A percentile compares a stretch with the other conserved stretches of the same genome.
phyloP scores from a whole-genome alignment of 1,140 invertebrate species.

The Chymomyza costata region DNA sequence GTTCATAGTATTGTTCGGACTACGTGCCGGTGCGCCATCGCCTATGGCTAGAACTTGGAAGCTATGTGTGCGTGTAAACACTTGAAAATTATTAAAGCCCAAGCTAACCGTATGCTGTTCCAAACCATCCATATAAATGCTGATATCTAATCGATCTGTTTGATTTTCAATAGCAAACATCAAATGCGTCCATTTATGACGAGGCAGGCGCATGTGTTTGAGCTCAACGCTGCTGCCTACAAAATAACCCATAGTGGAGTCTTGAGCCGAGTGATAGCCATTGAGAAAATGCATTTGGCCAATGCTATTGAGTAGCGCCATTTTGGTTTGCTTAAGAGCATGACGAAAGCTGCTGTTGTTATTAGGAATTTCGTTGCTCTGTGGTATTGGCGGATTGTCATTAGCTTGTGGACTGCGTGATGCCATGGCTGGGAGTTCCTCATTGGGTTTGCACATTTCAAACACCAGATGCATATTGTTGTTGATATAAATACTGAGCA shows the following conservation, averaged over 20 bases:
- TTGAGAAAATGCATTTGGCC: constrained; percentile 68
- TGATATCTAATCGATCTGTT: constrained; percentile 43
- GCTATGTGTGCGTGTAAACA: constrained; percentile 33
- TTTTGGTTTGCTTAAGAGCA: constrained; percentile 64
- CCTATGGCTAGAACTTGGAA: constrained; percentile 63
- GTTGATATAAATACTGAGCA: constrained; percentile 65
- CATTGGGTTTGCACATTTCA: constrained; percentile 59
- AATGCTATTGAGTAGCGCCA: constrained; percentile 64
- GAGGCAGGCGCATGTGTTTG: constrained; percentile 41
- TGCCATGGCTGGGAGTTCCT: constrained; percentile 39
- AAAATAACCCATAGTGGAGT: constrained; percentile 34
- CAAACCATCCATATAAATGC: constrained; percentile 54
- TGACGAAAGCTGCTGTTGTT: constrained; percentile 48
- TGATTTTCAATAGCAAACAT: constrained; percentile 49
- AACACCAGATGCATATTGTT: constrained; percentile 59
- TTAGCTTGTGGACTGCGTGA: constrained; percentile 20
- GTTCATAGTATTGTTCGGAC: not conserved
- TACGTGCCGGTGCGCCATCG: constrained; percentile 36
- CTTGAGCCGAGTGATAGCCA: constrained; percentile 21
- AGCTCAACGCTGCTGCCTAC: constrained; percentile 45
- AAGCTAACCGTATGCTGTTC: constrained; percentile 52
- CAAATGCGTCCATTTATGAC: constrained; percentile 69
- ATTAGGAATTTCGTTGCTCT: constrained; percentile 2
- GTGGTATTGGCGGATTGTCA: constrained; percentile 2
- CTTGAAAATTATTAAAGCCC: constrained; percentile 48